Base-by-base conservation (phyloP, 2,888 invertebrate species). In the Anodontia alba region DNA sequence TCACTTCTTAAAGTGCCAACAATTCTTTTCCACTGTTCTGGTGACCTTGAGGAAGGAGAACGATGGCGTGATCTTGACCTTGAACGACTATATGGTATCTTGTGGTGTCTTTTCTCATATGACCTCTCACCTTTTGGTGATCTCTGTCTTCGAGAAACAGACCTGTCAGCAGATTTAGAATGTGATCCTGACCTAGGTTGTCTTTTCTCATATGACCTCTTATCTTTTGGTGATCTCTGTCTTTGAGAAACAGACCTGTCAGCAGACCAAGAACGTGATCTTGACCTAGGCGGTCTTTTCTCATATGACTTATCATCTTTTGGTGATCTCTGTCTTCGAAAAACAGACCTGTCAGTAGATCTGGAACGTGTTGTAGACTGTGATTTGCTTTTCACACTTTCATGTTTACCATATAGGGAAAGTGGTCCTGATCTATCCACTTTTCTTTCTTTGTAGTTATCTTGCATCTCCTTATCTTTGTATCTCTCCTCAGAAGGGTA, bases 401-500 rank as follows among this genome's bases (percentile, higher is more conserved):
- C 43, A 62, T 42, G 42, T 54, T 49, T 68, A 36, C 33, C 57
- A 29, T 72, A 42, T 26, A 33, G 42, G 36, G 83, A 81, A 51
- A 62, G 51, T 71, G 81, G 78, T 46, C 78, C 70, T 33, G 75
- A 76, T 57, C 71, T 81, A 10, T 62, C 62, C 33, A 8, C 29
- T 33, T 33, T 62, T 20, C 33, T 62, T 17, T 62, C 33, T 7
- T 29, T 62, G 5, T 7, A 5, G 26, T 12, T 54, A 5, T 54
- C 54, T 29, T 54, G 23, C 1, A 3, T 26, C 54, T 54, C 29
- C 3, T n/a, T 23, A 5, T 54, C 29, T 12, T 26, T 29, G 15
- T 54, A 54, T 26, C 15, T 54, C 1, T n/a, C 10, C 10, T 20
- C 46, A 15, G 46, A 15, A 42, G 42, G 15, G 42, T 42, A 42